These are phyloP conservation scores for Alligator mississippiensis DNA, from an alignment of 2,113 vertebrate genomes.

Conservation along the genomic window DNA sequence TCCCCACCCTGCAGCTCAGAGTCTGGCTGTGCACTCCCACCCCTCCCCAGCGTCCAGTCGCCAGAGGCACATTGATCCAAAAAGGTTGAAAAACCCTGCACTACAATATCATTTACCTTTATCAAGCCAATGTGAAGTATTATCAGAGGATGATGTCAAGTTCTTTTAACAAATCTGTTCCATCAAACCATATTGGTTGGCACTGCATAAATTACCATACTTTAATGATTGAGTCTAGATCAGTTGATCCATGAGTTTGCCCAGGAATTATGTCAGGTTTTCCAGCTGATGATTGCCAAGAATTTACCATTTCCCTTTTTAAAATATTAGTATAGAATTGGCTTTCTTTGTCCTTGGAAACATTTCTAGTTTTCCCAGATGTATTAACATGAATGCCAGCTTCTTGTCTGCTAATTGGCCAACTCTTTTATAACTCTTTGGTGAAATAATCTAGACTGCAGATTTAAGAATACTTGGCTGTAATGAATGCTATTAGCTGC, in stretches of 20 bases:
- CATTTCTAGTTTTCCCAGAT: not conserved
- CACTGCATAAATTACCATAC: not conserved
- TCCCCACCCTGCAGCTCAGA: no score
- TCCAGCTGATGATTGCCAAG: not conserved
- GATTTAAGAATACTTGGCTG: not conserved
- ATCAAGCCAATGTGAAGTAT: not conserved
- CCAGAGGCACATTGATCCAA: no score
- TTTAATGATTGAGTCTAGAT: not conserved
- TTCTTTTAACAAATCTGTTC: not conserved
- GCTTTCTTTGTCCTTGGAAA: not conserved
- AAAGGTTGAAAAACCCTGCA: no score
- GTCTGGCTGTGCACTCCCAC: no score
- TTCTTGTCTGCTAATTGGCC: not conserved
- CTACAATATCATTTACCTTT: not conserved
- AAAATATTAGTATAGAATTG: not conserved
- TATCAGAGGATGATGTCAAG: not conserved
- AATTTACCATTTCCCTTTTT: not conserved
- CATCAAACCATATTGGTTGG: not conserved
- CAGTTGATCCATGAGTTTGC: not conserved
- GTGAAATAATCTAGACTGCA: not conserved
- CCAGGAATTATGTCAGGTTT: not conserved
- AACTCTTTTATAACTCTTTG: not conserved
- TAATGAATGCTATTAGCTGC: not conserved
- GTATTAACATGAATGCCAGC: not conserved
- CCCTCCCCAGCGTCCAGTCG: no score